Evolutionary conservation across 2,797 vertebrate genomes (phyloP), one percentile per base, ranked within the genome.

Genomic region (Heteromormyrus szaboi): DNA sequence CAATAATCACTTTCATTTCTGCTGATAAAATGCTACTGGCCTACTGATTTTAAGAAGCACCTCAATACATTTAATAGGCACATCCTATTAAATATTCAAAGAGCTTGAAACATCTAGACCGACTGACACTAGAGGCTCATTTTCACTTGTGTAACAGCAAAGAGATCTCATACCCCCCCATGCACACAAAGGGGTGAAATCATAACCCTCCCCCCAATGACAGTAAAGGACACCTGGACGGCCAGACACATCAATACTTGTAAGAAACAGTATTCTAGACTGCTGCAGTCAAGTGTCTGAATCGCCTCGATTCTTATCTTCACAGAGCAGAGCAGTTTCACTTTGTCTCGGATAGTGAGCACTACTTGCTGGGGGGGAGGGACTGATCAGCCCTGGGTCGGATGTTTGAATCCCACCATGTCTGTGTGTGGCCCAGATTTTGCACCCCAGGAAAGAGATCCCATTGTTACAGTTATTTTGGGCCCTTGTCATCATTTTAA

Each of bases 1-100:
- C 0, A 51, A 53, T 33, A 37, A 87, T 46, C 29, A n/a, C 19
- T 87, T 46, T 29, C 33, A 87, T 85, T n/a, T 85, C 81, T 51
- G 44, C 68, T 86, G 25, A 17, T 46, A 25, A 89, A 76, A 44
- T 54, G 46, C 62, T 37, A 86, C 41, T 53, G 11, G 41, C 46
- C n/a, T 76, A 7, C 19, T 76, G 62, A 76, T 86, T 68, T 86
- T 44, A 46, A 46, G 46, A 89, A 85, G 59, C 11, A 44, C 17
- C 83, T 85, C 68, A 86, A 85, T 89, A 54, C 33, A 54, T 85
- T 89, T 76, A 86, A 56, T 85, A 83, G 85, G 19, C 84, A 86
- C 48, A 89, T 8, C 84, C n/a, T 76, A 89, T 86, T 46, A 89
- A 89, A 89, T 44, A 89, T 89, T 85, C 33, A 89, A 89, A 53